Percentiles rank a stretch among this genome's conserved stretches.
phyloP scores from a whole-genome alignment of 2,797 vertebrate genomes.

The Carcharodon carcharias region DNA sequence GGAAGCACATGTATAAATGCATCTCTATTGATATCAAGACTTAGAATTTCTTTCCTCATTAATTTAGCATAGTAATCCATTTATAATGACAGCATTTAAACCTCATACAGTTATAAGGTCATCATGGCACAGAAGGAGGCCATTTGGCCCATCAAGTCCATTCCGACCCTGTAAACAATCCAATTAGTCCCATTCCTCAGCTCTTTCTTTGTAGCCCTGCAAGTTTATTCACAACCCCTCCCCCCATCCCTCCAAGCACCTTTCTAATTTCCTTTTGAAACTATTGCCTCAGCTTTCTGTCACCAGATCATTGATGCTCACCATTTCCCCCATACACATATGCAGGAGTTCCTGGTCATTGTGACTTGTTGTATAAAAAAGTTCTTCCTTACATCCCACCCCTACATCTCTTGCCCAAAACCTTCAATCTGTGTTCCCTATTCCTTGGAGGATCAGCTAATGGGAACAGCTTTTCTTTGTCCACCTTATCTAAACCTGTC shows the following conservation, averaged over 20 bases:
- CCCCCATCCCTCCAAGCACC: no score
- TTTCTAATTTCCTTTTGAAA: background rate
- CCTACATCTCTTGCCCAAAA: background rate
- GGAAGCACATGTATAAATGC: background rate
- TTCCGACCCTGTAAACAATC: no score
- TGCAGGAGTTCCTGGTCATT: no score
- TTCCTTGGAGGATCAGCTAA: background rate
- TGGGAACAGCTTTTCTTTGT: background rate
- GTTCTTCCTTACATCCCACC: no score
- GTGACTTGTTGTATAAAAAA: no score
- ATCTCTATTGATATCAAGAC: background rate
- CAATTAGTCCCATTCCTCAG: no score
- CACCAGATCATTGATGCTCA: background rate
- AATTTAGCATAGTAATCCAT: background rate
- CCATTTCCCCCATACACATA: background rate
- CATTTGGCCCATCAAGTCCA: no score
- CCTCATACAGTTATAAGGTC: no score
- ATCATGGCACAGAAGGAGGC: no score
- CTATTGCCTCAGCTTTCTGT: background rate
- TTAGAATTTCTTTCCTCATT: background rate
- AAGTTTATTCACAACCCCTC: background rate
- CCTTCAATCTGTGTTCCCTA: background rate
- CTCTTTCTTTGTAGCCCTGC: no score
- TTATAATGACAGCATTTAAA: background rate
- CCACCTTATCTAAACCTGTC: background rate